Base-by-base conservation (phyloP, 2,888 invertebrate species). In the Dicroscelio sp. region DNA sequence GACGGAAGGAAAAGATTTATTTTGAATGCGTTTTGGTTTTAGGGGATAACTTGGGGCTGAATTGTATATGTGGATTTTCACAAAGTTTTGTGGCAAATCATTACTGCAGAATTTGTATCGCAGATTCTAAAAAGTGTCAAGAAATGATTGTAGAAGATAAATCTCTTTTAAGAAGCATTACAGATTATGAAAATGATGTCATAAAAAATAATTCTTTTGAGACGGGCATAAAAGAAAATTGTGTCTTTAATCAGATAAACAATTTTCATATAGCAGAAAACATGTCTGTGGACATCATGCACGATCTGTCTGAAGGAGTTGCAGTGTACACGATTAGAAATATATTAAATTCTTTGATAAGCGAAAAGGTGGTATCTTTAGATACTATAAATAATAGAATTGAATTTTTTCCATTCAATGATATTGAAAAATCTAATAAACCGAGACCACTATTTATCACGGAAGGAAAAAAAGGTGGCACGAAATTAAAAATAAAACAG, bases 221-320 rank as follows among this genome's bases (percentile, higher is more conserved):
- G 60, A 90, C 86, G 23, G 91, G 90, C 27, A 90, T 92, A 67
- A 90, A 90, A 82, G n/a, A n/a, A n/a, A n/a, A n/a, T n/a, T n/a
- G n/a, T n/a, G n/a, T n/a, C n/a, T n/a, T n/a, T n/a, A n/a, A 71
- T 23, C 4, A 23, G 4, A 52, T 73, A 30, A 4, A 12, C n/a
- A 73, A 73, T 30, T 73, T 73, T 52, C 73, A 73, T n/a, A 73
- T 73, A 52, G 25, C 20, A 27, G 52, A 73, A 52, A 73, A 73
- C 23, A 4, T 52, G 10, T 30, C 73, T 2, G 71, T 71, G 25
- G 67, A 67, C 23, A 27, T 67, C 3, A 67, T 67, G 67, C 67
- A 67, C 35, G 63, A 63, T 30, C 27, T 67, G 17, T 60, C 10
- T 27, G 80, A 80, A 52, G 80, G 80, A 67, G 14, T 23, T 58